These are phyloP conservation scores for Ophiodon elongatus DNA, from an alignment of 2,113 vertebrate species.

Conservation along the genomic window DNA sequence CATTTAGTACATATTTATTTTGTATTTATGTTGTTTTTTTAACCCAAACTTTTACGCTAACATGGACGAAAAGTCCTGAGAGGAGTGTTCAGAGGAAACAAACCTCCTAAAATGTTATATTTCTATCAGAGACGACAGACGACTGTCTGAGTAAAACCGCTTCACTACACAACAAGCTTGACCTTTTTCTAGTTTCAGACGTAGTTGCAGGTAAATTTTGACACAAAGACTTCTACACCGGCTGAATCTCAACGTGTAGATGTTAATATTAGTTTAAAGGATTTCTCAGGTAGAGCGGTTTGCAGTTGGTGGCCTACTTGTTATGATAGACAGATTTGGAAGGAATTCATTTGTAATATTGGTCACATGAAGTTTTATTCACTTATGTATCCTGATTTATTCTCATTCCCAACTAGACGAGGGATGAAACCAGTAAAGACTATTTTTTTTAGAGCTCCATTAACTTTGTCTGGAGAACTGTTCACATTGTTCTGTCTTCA, in stretches of 20 bases:
- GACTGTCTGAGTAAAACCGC: too few relatives aligned
- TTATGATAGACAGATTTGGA: neutral
- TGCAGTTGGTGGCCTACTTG: neutral
- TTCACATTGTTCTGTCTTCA: neutral
- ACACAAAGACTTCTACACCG: too few relatives aligned
- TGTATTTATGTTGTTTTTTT: neutral
- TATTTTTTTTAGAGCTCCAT: neutral
- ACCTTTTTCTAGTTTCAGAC: too few relatives aligned
- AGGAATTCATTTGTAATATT: neutral
- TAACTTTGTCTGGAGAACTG: neutral
- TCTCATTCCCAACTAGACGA: neutral
- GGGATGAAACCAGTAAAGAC: neutral
- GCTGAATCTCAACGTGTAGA: too few relatives aligned
- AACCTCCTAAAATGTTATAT: neutral
- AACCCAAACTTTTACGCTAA: too few relatives aligned
- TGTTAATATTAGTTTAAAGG: neutral
- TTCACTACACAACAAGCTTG: too few relatives aligned
- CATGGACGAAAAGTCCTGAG: neutral
- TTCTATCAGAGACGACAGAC: neutral
- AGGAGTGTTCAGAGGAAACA: too few relatives aligned
- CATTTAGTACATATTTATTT: neutral
- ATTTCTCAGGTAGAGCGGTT: conserved; percentile 1
- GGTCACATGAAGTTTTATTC: neutral
- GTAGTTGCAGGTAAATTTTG: too few relatives aligned
- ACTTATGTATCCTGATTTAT: neutral